phyloP scores from a whole-genome alignment of 2,113 vertebrate species.

The Calidris pugnax region DNA sequence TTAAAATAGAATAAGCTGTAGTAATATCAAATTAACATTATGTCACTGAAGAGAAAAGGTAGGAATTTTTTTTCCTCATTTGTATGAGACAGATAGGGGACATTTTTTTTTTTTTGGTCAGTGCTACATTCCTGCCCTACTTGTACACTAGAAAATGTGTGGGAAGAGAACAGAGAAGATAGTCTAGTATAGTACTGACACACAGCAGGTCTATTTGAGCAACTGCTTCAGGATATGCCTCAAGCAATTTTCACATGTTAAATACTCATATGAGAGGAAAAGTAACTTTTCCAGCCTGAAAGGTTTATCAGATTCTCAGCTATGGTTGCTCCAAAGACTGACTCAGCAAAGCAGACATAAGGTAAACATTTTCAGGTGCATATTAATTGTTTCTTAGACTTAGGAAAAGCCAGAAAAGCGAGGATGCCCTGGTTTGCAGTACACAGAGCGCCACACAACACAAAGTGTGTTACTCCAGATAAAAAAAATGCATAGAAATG shows the following conservation, averaged over 20 bases:
- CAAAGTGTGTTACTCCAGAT: background rate
- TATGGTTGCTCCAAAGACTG: background rate
- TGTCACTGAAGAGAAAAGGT: background rate
- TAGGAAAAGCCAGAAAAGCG: background rate
- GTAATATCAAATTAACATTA: background rate
- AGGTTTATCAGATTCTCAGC: background rate
- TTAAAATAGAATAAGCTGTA: background rate
- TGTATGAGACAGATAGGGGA: background rate
- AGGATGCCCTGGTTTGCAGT: background rate
- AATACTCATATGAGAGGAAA: constrained; percentile 3
- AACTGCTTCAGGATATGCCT: constrained; percentile 33
- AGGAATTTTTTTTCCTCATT: background rate
- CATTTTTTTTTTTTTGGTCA: background rate
- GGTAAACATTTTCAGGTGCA: background rate
- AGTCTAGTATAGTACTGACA: background rate
- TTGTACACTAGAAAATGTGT: background rate
- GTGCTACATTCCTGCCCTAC: background rate
- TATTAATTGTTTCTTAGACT: background rate
- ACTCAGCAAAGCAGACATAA: background rate
- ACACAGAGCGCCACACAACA: background rate
- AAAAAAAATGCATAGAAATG: background rate
- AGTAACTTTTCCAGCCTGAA: constrained; percentile 5
- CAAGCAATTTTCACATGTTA: constrained; percentile 34
- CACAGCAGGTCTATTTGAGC: constrained; percentile 7
- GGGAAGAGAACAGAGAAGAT: background rate